A percentile compares a stretch with the other conserved stretches of the same genome.
Evolutionary conservation across 2,797 vertebrate genomes (phyloP).

Genomic region (Halcyon badia): DNA sequence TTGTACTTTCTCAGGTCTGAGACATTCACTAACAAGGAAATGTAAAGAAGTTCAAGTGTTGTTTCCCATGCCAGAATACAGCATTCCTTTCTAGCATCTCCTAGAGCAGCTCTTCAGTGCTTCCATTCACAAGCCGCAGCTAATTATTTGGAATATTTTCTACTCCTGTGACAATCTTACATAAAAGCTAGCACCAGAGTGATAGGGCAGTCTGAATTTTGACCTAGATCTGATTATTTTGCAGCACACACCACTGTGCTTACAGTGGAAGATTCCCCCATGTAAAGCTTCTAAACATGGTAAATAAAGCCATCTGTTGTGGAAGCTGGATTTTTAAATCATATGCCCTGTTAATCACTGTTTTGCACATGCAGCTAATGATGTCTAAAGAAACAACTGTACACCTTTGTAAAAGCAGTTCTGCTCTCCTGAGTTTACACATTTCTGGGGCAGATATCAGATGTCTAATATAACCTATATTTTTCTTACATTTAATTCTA

Average conservation of each 20-base stretch:
- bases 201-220: conserved; percentile 5
- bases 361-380: neutral
- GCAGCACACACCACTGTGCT: neutral
- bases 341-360: neutral
- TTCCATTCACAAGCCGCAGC: neutral
- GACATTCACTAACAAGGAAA: neutral
- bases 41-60: neutral
- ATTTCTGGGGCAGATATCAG: neutral
- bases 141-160: neutral
- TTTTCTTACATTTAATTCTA: neutral
- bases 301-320: conserved; percentile 43
- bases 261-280: neutral
- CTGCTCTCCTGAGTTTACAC: neutral
- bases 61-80: neutral
- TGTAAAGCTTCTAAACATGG: neutral
- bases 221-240: conserved; percentile 15
- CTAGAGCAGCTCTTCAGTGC: neutral
- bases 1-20: neutral
- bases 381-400: neutral
- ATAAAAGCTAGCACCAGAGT: neutral
- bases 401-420: neutral
- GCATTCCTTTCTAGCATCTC: neutral
- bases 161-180: neutral
- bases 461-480: neutral
- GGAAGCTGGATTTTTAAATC: conserved; percentile 4